Conservation (phyloP, 2,113 vertebrate genomes). For the Rhizomys pruinosus region DNA sequence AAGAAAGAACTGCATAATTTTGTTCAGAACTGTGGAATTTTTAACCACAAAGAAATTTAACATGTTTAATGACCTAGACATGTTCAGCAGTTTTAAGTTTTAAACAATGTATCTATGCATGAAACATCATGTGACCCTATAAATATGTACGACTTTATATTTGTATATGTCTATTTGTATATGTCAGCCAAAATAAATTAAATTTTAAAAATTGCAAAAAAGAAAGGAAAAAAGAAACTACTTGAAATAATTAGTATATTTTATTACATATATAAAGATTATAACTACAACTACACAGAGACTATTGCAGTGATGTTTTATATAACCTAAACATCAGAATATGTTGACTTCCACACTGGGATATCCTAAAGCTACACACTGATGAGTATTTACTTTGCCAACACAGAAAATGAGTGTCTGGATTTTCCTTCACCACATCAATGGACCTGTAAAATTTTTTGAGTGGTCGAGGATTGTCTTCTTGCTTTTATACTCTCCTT, state of each 20-base stretch:
- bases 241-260: slow-evolving; percentile 24
- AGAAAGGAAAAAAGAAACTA: too few relatives aligned
- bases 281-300: background rate
- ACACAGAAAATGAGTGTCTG: background rate
- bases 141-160: too few relatives aligned
- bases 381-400: background rate
- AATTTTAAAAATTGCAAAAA: too few relatives aligned
- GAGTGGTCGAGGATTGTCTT: background rate
- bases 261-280: background rate
- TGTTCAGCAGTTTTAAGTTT: too few relatives aligned
- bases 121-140: too few relatives aligned
- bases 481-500: background rate
- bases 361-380: slow-evolving; percentile 1
- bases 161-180: too few relatives aligned
- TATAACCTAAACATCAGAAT: background rate
- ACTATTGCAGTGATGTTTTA: background rate
- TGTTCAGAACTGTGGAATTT: too few relatives aligned
- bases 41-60: too few relatives aligned
- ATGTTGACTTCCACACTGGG: background rate
- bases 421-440: background rate
- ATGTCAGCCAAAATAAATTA: too few relatives aligned
- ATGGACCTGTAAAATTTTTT: background rate
- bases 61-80: too few relatives aligned
- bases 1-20: too few relatives aligned
- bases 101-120: too few relatives aligned